These are phyloP conservation scores for Montifringilla adamsi DNA, from an alignment of 2,113 vertebrate genomes.

Conservation along the genomic window DNA sequence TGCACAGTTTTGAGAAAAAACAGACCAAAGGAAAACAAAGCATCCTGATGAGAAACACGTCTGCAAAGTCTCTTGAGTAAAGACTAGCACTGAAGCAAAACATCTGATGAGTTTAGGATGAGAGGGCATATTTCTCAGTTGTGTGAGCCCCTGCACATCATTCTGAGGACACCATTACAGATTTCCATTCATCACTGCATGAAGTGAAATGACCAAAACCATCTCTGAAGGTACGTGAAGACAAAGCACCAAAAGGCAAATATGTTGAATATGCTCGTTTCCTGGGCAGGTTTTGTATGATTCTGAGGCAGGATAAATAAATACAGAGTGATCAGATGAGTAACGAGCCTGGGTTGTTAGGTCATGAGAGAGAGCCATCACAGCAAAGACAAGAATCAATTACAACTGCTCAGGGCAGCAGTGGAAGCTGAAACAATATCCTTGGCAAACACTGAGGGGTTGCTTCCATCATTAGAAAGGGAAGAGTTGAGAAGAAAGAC, in stretches of 20 bases:
- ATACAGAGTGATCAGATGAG: background rate
- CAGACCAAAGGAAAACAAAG: background rate
- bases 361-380: constrained; percentile 28
- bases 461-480: background rate
- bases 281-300: background rate
- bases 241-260: background rate
- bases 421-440: background rate
- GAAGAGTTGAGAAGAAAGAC: background rate
- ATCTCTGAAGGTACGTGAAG: background rate
- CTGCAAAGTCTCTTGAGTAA: background rate
- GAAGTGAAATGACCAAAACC: background rate
- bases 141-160: background rate
- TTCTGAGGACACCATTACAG: background rate
- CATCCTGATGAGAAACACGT: background rate
- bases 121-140: background rate
- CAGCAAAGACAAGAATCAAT: constrained; percentile 10
- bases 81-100: background rate
- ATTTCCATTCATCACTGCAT: background rate
- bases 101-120: background rate
- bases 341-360: background rate
- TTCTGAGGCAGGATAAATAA: background rate
- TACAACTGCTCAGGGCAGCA: background rate
- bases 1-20: background rate
- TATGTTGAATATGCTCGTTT: fast-evolving
- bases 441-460: background rate